Base-by-base conservation (phyloP, 1,140 invertebrate genomes). In the Pogonomyrmex barbatus region DNA sequence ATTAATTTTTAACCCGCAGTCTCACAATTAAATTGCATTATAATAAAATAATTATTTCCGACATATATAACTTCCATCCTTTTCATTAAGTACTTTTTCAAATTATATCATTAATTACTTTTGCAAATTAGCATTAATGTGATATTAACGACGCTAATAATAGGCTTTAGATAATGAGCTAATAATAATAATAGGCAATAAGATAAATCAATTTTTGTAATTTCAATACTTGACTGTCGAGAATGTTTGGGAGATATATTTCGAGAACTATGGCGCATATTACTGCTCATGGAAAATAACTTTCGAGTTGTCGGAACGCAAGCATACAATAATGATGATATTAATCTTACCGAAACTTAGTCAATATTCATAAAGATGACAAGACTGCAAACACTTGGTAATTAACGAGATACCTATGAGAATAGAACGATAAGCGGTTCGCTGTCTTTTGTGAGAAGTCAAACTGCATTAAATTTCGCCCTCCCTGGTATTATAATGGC, bases 371-470 rank as follows among this genome's bases (percentile, higher is more conserved):
- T 70, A 54, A 81, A 68, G n/a, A 56, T 45, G 14, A 24, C 24
- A 24, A 24, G 24, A 56, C 14, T 54, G 52, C 50, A 9, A 81
- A 70, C 24, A 9, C 52, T 68, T 79, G 2, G 12, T 79, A 81
- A 81, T 81, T 81, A 81, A 81, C 39, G 63, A 1, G 14, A 79
- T 39, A 45, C 24, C 17, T 39, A 36, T 9, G 45, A 79, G 60
- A 79, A 70, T 12, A 42, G 65, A 79, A 24, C 12, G 47, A 63
- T 81, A 68, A 68, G 24, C 63, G 50, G 24, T 67, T 39, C 30
- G 36, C 14, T 81, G 24, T 52, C 78, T 70, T 56, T 81, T 56
- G 14, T 47, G 50, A 81, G 45, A 67, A 79, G 50, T 81, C 63
- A 24, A 81, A 70, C 33, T 68, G 10, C 36, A 68, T 81, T n/a